These are phyloP conservation scores for Ruditapes philippinarum DNA, from an alignment of 1,140 invertebrate genomes.

Conservation along the genomic window DNA sequence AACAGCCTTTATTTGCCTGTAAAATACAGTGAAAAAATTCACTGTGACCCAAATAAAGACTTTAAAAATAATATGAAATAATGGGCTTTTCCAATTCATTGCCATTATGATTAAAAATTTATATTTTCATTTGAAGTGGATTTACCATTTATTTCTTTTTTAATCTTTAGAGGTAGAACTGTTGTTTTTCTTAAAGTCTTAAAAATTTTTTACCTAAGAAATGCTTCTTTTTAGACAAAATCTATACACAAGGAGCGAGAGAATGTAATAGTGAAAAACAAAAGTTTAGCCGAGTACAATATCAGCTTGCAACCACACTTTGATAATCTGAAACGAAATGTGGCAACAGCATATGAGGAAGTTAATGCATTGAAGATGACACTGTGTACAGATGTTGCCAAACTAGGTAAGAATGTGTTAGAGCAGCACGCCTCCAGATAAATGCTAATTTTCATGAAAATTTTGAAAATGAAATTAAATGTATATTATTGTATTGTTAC, in stretches of 20 bases:
- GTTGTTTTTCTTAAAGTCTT: background rate
- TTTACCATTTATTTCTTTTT: background rate
- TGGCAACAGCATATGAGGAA: conserved; percentile 91
- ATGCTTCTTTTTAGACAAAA: conserved; percentile 89
- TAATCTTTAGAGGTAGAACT: background rate
- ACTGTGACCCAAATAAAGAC: too few relatives aligned
- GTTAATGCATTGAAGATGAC: conserved; percentile 71
- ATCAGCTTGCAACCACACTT: conserved; percentile 93
- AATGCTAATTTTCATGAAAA: too few relatives aligned
- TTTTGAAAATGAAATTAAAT: too few relatives aligned
- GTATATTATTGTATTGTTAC: too few relatives aligned
- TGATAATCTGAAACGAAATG: conserved; percentile 89
- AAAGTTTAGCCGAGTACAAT: conserved; percentile 95
- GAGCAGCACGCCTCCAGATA: too few relatives aligned
- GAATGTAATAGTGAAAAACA: conserved; percentile 94
- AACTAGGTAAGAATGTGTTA: conserved; percentile 72
- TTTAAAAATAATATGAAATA: too few relatives aligned
- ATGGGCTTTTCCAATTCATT: too few relatives aligned
- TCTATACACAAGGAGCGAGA: conserved; percentile 94
- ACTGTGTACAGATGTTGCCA: conserved; percentile 69
- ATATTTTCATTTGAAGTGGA: too few relatives aligned
- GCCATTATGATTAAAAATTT: too few relatives aligned
- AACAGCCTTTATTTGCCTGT: too few relatives aligned
- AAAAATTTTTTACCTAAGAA: background rate
- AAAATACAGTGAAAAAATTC: too few relatives aligned